phyloP scores from a whole-genome alignment of 2,113 vertebrate genomes.

The Crotalus helleri region DNA sequence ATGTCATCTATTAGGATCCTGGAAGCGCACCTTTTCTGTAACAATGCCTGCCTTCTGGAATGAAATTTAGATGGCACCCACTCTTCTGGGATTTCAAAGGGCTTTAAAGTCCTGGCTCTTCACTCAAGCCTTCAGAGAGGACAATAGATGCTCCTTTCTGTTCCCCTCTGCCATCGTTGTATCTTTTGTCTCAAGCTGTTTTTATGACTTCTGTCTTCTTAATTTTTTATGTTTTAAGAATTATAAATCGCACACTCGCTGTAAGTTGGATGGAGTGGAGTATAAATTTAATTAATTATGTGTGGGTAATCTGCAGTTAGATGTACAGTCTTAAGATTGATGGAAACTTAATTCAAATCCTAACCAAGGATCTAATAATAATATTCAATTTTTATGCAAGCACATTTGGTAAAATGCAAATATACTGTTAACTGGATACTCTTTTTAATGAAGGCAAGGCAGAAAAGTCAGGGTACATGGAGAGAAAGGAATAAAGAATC shows the following conservation, averaged over 20 bases:
- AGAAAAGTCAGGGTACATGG: neutral
- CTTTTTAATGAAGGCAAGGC: too few species aligned
- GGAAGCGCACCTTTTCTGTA: neutral
- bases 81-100: neutral
- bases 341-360: too few species aligned
- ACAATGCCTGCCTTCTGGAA: neutral
- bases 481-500: neutral
- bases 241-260: too few species aligned
- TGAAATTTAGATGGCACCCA: neutral
- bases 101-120: neutral
- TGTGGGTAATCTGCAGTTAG: too few species aligned
- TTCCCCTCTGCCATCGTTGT: neutral
- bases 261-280: too few species aligned
- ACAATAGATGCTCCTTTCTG: neutral
- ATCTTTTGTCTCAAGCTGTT: neutral
- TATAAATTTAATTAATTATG: too few species aligned
- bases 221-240: neutral
- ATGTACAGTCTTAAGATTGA: too few species aligned
- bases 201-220: neutral
- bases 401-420: too few species aligned
- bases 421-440: too few species aligned
- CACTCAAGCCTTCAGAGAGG: neutral
- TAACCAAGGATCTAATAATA: too few species aligned
- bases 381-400: too few species aligned
- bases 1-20: neutral